These are phyloP conservation scores for Notamacropus eugenii DNA, from an alignment of 2,797 vertebrate species.

Conservation along the genomic window DNA sequence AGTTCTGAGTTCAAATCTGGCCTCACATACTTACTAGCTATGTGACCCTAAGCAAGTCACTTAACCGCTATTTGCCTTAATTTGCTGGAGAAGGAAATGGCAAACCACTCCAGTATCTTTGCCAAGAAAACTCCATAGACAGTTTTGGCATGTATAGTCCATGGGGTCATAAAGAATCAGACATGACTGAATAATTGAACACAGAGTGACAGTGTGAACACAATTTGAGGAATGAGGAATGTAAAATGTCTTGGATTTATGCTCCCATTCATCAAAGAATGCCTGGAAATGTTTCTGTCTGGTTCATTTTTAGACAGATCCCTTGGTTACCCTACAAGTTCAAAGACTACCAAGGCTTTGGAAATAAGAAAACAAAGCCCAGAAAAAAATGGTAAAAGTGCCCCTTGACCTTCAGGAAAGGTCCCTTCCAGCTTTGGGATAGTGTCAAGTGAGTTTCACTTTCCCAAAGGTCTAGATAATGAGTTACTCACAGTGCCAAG, in stretches of 20 bases:
- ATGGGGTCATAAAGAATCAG: too few relatives aligned
- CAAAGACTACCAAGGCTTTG: background rate
- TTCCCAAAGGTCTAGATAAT: background rate
- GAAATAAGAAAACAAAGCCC: background rate
- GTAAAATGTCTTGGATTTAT: background rate
- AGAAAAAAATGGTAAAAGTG: background rate
- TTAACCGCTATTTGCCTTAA: background rate
- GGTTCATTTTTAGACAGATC: background rate
- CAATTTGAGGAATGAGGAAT: background rate
- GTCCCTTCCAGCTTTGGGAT: background rate
- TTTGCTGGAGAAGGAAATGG: too few relatives aligned
- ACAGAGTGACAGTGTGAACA: too few relatives aligned
- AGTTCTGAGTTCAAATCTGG: background rate
- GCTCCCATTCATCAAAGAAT: background rate
- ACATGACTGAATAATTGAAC: too few relatives aligned
- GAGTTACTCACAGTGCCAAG: background rate
- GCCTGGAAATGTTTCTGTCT: background rate
- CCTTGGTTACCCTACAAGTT: background rate
- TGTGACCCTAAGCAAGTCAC: background rate
- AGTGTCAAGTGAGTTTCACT: background rate
- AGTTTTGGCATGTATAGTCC: too few relatives aligned
- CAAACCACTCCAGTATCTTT: too few relatives aligned
- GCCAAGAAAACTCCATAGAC: too few relatives aligned
- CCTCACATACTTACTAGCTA: background rate
- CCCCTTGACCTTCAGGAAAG: background rate